Conservation (phyloP, 2,888 invertebrate species). For the Galerucella calmariensis region DNA sequence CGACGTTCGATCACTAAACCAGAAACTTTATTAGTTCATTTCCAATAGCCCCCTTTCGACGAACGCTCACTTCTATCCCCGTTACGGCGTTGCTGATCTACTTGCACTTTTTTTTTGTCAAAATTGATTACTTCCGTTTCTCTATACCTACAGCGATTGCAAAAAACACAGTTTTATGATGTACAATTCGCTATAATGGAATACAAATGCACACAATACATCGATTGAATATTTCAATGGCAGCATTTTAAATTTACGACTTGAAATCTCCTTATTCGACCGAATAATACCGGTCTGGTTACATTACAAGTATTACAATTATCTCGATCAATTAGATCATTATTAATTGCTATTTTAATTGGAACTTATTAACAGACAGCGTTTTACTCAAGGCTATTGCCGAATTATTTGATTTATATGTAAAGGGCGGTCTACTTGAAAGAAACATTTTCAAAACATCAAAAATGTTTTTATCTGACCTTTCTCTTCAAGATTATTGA, state of each 20-base stretch:
- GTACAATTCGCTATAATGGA: background rate
- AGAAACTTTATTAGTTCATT: too few species aligned
- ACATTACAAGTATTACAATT: slow-evolving; percentile 1
- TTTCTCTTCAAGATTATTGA: background rate
- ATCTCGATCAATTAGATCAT: slow-evolving; percentile 9
- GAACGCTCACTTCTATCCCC: too few species aligned
- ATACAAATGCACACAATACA: background rate
- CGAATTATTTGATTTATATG: background rate
- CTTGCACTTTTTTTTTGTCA: too few species aligned
- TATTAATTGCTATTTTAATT: slow-evolving; percentile 1
- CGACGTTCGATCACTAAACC: too few species aligned
- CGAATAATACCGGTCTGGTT: background rate
- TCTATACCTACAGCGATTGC: background rate
- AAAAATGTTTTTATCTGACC: too few species aligned
- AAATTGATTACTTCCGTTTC: too few species aligned
- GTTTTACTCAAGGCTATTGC: background rate
- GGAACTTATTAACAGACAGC: background rate
- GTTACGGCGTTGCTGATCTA: too few species aligned
- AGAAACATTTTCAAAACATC: background rate
- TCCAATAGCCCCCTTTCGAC: too few species aligned
- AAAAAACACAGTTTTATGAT: background rate
- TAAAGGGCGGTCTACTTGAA: background rate
- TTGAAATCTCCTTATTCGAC: background rate
- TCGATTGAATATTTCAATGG: background rate
- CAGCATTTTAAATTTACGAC: background rate